Evolutionary conservation across 2,113 vertebrate genomes (phyloP).

Genomic region (Onychorhynchus coronatus): DNA sequence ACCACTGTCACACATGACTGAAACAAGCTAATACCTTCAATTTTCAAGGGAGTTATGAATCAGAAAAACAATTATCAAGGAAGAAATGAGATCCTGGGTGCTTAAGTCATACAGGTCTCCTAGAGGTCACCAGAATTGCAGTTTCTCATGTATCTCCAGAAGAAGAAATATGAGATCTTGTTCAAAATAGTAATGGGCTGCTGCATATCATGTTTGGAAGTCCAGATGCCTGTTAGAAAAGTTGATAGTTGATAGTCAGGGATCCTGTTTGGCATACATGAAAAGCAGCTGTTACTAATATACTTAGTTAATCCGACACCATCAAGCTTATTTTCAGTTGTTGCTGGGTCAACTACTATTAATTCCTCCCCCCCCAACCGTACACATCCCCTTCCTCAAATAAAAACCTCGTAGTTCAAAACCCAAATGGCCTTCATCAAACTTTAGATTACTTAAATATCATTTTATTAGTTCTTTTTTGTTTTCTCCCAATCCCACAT

Average conservation of each 20-base stretch:
- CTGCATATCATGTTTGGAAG: not conserved
- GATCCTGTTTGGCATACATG: not conserved
- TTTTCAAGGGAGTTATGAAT: slow-evolving; percentile 26
- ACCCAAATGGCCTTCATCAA: not conserved
- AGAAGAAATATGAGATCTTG: slow-evolving; percentile 36
- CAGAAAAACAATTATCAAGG: slow-evolving; percentile 43
- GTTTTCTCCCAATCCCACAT: not conserved
- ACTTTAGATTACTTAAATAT: not conserved
- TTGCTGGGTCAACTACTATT: not conserved
- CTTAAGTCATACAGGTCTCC: slow-evolving; percentile 25
- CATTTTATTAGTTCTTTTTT: not conserved
- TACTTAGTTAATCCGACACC: not conserved
- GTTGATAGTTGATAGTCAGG: not conserved
- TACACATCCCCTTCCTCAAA: not conserved
- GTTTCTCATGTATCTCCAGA: slow-evolving; percentile 19
- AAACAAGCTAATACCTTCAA: slow-evolving; percentile 29
- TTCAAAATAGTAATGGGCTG: slow-evolving; percentile 1
- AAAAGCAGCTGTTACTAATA: slow-evolving; percentile 36
- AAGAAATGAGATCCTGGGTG: slow-evolving; percentile 35
- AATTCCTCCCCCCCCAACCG: not conserved
- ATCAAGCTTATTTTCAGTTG: not conserved
- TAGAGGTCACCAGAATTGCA: slow-evolving; percentile 22
- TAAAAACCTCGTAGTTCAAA: not conserved
- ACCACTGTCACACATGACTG: not conserved
- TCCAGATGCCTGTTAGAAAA: slow-evolving; percentile 28